These are phyloP conservation scores for Drosophila bifasciata DNA, from an alignment of 1,140 invertebrate genomes.

Conservation along the genomic window DNA sequence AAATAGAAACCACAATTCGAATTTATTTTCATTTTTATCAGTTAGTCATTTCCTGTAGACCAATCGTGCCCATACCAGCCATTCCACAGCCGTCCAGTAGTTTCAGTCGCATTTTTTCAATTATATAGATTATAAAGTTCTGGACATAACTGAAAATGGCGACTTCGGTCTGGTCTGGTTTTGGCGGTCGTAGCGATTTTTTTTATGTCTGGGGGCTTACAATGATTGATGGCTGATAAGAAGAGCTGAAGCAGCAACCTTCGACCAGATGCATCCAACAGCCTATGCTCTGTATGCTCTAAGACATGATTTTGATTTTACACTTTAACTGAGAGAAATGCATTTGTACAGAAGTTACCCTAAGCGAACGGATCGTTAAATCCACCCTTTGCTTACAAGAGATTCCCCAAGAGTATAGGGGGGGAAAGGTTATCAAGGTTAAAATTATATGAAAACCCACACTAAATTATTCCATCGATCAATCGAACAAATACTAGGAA, in stretches of 20 bases:
- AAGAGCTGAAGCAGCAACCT: conserved; percentile 5
- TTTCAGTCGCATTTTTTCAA: conserved; percentile 26
- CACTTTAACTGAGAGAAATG: conserved; percentile 22
- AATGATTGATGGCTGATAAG: conserved; percentile 57
- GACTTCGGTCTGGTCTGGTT: conserved; percentile 7
- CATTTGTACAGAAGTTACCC: neutral
- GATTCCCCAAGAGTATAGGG: too few species aligned
- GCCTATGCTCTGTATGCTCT: conserved; percentile 16
- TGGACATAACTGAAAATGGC: conserved; percentile 35
- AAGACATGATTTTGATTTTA: conserved; percentile 35
- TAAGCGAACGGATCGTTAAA: too few species aligned
- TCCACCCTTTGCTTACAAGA: too few species aligned
- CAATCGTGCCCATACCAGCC: neutral
- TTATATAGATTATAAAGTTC: conserved; percentile 47
- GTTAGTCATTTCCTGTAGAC: conserved; percentile 57
- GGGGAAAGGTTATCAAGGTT: too few species aligned
- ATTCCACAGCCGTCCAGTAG: too few species aligned
- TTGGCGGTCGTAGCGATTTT: conserved; percentile 19
- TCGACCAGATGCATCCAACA: conserved; percentile 25
- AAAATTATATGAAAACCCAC: too few species aligned
- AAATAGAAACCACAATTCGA: conserved; percentile 9
- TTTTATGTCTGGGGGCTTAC: conserved; percentile 25
- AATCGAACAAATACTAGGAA: too few species aligned
- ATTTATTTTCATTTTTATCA: conserved; percentile 64
- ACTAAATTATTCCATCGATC: too few species aligned